Evolutionary conservation across 92 coral and sea anemone species (phyloP).

Genomic region (Montipora capitata): DNA sequence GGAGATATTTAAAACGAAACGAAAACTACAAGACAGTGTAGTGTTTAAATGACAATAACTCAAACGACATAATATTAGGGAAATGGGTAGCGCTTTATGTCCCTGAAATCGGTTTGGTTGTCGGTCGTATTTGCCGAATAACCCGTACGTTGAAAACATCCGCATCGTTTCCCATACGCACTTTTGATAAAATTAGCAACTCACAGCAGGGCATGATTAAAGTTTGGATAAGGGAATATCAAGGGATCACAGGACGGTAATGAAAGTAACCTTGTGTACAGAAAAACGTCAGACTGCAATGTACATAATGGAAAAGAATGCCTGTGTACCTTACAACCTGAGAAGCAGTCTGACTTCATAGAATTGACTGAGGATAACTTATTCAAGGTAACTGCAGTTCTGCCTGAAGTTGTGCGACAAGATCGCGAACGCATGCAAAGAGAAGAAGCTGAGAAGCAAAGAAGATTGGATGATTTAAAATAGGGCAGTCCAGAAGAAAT

Average conservation of each 20-base stretch:
- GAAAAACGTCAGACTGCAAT: conserved; percentile 1
- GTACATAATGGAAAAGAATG: conserved; percentile 36
- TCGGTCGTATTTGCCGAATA: conserved; percentile 2
- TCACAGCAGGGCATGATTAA: conserved; percentile 3
- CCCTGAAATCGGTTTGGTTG: neutral
- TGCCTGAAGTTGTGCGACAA: conserved; percentile 12
- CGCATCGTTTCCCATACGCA: conserved; percentile 11
- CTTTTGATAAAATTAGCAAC: conserved; percentile 3
- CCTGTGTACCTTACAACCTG: conserved; percentile 27
- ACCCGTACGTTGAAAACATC: neutral
- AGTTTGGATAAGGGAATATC: conserved; percentile 8
- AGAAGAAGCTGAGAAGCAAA: conserved; percentile 18
- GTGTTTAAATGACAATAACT: conserved; percentile 4
- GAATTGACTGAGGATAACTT: conserved; percentile 16
- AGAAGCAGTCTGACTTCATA: conserved; percentile 2
- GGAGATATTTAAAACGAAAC: neutral
- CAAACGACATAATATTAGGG: neutral
- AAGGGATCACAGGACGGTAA: conserved; percentile 23
- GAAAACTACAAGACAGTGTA: conserved; percentile 13
- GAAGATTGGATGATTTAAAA: conserved; percentile 13
- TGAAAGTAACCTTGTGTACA: conserved; percentile 18
- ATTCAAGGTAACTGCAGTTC: conserved; percentile 15
- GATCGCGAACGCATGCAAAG: conserved; percentile 13
- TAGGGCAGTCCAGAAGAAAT: conserved; percentile 15
- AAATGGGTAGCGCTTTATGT: conserved; percentile 4